phyloP scores from a whole-genome alignment of 1,140 invertebrate genomes.

The Pseudomyrmex sp. region DNA sequence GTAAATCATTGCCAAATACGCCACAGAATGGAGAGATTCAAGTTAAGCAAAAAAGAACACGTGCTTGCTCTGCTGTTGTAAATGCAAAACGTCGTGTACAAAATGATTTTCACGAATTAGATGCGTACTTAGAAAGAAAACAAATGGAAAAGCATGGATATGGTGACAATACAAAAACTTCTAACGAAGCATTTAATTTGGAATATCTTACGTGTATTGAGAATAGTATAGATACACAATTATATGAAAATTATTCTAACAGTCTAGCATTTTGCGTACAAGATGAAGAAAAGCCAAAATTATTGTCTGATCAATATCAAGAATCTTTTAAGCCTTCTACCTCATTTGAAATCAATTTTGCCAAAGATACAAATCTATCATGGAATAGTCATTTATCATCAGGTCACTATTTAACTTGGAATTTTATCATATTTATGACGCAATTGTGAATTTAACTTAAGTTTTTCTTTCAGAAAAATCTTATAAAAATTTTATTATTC shows the following conservation, averaged over 20 bases:
- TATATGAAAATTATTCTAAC: conserved; percentile 23
- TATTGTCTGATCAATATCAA: conserved; percentile 1
- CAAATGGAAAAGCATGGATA: conserved; percentile 18
- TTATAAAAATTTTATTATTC: conserved; percentile 86
- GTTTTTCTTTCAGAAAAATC: conserved; percentile 10
- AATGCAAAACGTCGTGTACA: conserved; percentile 15
- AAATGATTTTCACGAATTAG: conserved; percentile 40
- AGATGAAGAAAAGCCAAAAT: not conserved
- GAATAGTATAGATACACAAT: not conserved
- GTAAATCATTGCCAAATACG: conserved; percentile 62
- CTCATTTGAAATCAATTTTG: not conserved
- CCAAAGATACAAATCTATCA: not conserved
- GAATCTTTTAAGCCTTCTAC: not conserved
- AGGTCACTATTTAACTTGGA: conserved; percentile 13
- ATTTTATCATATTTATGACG: too few species aligned
- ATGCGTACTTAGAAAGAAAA: conserved; percentile 54
- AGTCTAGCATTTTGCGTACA: not conserved
- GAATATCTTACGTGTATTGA: not conserved
- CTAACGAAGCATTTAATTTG: not conserved
- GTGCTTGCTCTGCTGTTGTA: conserved; percentile 48
- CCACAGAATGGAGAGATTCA: conserved; percentile 34
- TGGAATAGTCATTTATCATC: conserved; percentile 12
- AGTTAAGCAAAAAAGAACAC: conserved; percentile 28
- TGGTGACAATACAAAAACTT: not conserved
- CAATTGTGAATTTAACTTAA: conserved; percentile 8